Base-by-base conservation (phyloP, 1,140 invertebrate species). In the Drosophila eugracilis region DNA sequence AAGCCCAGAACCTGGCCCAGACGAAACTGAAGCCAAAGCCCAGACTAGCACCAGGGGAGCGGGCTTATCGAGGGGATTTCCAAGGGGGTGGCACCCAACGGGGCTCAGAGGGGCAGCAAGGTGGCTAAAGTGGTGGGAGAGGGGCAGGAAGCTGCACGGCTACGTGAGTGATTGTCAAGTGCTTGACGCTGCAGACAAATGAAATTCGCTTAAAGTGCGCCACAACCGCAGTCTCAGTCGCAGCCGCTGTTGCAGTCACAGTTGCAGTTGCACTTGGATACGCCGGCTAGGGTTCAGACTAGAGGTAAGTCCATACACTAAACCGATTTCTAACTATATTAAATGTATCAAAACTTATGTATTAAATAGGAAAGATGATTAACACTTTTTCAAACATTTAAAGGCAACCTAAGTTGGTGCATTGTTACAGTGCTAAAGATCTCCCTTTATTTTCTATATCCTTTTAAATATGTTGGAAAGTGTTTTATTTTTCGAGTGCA, bases 131-230 rank as follows among this genome's bases (percentile, higher is more conserved):
- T 28, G 26, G 49, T 24, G 4, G 10, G 17, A 17, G 12, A 17
- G 28, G 21, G 34, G 62, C 62, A 74, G 81, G 77, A 86, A 67
- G 83, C 74, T 86, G 74, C 80, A 81, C 58, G 67, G 83, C 77
- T 77, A 88, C 78, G 83, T 88, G 83, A 88, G 83, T 88, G 83
- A 88, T 88, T 88, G 83, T 88, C 83, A 88, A 88, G 83, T 88
- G 83, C 78, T 88, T 88, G 83, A 88, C 83, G 83, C 83, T 83
- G 83, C 83, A 88, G 83, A 88, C 83, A 88, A 88, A 88, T 88
- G 75, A 88, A 88, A 88, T 88, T 88, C 83, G 78, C 83, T 88
- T 88, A 88, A 89, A 88, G 83, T 78, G 67, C 81, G 66, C 72
- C 75, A 50, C 79, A 75, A 60, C 57, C 74, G 54, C 73, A 53